A percentile compares a stretch with the other conserved stretches of the same genome.
Conservation (phyloP, 2,113 vertebrate genomes). For the Hymenochirus boettgeri region DNA sequence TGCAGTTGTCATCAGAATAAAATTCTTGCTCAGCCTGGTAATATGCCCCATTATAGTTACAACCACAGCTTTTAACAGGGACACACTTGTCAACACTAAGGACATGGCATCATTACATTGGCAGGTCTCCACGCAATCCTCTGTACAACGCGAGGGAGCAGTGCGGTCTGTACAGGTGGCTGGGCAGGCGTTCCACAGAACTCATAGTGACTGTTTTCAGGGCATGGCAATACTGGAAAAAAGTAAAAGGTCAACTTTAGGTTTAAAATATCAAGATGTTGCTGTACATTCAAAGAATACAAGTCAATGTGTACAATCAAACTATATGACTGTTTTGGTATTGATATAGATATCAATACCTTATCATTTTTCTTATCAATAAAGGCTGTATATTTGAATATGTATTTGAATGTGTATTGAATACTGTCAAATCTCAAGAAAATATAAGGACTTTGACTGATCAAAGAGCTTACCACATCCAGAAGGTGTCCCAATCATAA, state of each 20-base stretch:
- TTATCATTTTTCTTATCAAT: not conserved
- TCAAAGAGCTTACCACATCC: conserved; percentile 60
- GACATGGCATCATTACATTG: conserved; percentile 57
- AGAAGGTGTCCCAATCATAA: conserved; percentile 52
- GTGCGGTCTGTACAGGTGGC: conserved; percentile 56
- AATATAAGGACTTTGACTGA: too few relatives aligned
- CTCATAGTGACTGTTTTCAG: conserved; percentile 62
- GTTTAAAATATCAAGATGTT: too few relatives aligned
- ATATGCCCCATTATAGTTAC: conserved; percentile 53
- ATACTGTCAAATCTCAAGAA: too few relatives aligned
- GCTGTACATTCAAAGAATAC: too few relatives aligned
- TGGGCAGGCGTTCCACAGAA: conserved; percentile 62
- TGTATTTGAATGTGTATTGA: too few relatives aligned
- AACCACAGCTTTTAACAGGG: conserved; percentile 53
- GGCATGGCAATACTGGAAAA: conserved; percentile 47
- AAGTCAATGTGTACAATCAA: too few relatives aligned
- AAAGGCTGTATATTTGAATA: too few relatives aligned
- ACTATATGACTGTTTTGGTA: not conserved
- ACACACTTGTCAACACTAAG: conserved; percentile 53
- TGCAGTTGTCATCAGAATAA: conserved; percentile 49
- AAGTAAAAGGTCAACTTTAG: not conserved
- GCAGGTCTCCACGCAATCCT: conserved; percentile 57
- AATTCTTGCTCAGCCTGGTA: conserved; percentile 44
- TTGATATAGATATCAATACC: too few relatives aligned
- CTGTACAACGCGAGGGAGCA: conserved; percentile 53